Evolutionary conservation across 1,140 invertebrate species (phyloP).

Genomic region (Pseudomyrmex sp.): DNA sequence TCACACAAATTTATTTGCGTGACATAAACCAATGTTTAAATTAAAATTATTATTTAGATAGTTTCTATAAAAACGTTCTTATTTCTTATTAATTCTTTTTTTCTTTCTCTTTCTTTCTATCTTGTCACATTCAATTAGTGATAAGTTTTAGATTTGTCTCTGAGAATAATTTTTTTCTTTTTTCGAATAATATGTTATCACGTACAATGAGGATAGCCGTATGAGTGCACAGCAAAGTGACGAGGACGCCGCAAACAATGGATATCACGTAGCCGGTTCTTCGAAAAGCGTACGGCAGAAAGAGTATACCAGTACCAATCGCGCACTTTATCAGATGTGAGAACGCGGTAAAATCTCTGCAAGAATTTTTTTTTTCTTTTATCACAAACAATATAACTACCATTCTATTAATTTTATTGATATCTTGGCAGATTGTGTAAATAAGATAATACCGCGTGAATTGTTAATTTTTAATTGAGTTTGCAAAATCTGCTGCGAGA

Average conservation of each 20-base stretch:
- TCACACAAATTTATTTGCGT: no score
- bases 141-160: background rate
- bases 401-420: background rate
- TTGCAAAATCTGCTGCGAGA: background rate
- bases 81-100: no score
- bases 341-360: conserved; percentile 82
- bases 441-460: conserved; percentile 12
- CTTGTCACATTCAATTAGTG: background rate
- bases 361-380: conserved; percentile 20
- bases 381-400: background rate
- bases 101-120: no score
- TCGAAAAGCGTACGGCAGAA: conserved; percentile 87
- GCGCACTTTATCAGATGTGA: conserved; percentile 86
- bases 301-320: conserved; percentile 87
- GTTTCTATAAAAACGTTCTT: no score
- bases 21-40: no score
- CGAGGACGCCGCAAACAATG: conserved; percentile 80
- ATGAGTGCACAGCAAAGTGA: conserved; percentile 84
- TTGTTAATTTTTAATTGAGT: background rate
- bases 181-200: conserved; percentile 1
- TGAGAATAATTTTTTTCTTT: background rate
- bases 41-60: no score
- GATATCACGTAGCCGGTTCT: conserved; percentile 86
- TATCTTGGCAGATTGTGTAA: background rate
- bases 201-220: conserved; percentile 84